These are phyloP conservation scores for Bombus balteatus DNA, from an alignment of 1,140 invertebrate genomes.

Conservation along the genomic window DNA sequence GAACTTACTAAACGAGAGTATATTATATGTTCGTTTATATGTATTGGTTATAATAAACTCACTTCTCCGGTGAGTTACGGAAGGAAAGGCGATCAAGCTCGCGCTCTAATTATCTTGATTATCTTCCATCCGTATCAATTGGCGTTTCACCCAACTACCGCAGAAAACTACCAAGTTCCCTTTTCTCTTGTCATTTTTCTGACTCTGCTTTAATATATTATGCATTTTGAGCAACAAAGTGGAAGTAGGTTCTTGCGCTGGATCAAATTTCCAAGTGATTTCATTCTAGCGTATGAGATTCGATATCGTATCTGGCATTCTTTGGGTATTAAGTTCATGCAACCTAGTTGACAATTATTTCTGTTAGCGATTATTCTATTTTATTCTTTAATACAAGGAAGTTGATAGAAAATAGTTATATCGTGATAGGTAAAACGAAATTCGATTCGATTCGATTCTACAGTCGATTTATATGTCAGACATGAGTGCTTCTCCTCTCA, in stretches of 20 bases:
- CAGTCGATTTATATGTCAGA: neutral
- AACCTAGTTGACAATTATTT: neutral
- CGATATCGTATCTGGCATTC: neutral
- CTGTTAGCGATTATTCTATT: neutral
- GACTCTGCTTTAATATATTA: neutral
- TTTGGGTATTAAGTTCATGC: too few species aligned
- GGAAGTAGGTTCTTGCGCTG: neutral
- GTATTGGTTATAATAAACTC: neutral
- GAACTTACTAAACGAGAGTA: neutral
- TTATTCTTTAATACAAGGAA: neutral
- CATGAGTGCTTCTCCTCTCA: slow-evolving; percentile 9
- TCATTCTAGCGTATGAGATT: neutral
- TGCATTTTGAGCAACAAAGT: neutral
- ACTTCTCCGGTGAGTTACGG: neutral
- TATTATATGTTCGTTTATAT: neutral
- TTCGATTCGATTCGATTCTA: neutral
- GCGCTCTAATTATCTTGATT: slow-evolving; percentile 21
- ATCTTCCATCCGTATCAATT: neutral
- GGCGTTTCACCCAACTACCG: neutral
- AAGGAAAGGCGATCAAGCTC: slow-evolving; percentile 14
- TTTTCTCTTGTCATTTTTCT: too few species aligned
- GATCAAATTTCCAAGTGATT: neutral
- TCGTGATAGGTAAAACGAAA: neutral
- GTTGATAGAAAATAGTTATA: neutral
- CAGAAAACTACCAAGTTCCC: too few species aligned